phyloP scores from a whole-genome alignment of 2,797 vertebrate genomes.

The Acrocephalus scirpaceus region DNA sequence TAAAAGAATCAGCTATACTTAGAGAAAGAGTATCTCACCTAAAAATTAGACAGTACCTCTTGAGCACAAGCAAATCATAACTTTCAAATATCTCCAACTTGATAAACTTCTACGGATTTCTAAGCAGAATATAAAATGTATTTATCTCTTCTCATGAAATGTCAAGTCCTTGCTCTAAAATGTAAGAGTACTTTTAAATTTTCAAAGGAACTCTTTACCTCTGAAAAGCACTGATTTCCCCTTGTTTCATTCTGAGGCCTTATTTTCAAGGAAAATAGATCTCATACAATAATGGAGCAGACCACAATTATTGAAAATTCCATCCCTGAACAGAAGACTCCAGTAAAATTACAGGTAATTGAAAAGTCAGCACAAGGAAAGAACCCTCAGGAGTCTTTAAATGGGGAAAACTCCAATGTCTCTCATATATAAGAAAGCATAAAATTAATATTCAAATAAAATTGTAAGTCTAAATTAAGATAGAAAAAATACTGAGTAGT shows the following conservation, averaged over 20 bases:
- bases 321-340: not conserved
- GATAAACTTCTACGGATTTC: not conserved
- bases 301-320: not conserved
- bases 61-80: not conserved
- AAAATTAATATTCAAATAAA: not conserved
- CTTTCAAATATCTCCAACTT: not conserved
- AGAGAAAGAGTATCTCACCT: not conserved
- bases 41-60: not conserved
- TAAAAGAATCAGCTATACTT: not conserved
- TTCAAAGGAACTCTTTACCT: not conserved
- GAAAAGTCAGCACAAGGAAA: not conserved
- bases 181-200: not conserved
- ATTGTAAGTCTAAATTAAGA: not conserved
- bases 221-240: not conserved
- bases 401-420: not conserved
- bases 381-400: not conserved
- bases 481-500: not conserved
- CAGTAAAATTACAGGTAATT: not conserved
- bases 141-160: not conserved
- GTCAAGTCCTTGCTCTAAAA: not conserved
- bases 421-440: not conserved
- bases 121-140: not conserved
- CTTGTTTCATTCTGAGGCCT: not conserved
- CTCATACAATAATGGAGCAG: not conserved
- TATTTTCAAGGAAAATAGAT: not conserved